Conservation (phyloP, 2,888 invertebrate genomes). For the Hemithea aestivaria region DNA sequence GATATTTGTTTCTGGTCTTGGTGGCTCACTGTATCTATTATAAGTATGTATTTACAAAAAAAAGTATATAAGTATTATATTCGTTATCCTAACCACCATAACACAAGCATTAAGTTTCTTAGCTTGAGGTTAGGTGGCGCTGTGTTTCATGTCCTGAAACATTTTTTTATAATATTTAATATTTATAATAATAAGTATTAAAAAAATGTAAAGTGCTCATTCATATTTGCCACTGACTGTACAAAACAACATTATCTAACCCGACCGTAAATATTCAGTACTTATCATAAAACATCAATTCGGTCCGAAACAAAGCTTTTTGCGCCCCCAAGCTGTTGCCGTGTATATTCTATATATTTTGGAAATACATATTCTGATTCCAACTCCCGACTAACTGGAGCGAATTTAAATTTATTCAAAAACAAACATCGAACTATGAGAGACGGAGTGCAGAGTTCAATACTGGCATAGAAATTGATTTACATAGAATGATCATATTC, state of each 20-base stretch:
- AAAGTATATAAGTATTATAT: no score
- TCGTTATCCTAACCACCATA: no score
- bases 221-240: not conserved
- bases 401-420: constrained; percentile 19
- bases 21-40: no score
- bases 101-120: no score
- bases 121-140: no score
- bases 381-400: constrained; percentile 7
- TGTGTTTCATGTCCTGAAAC: no score
- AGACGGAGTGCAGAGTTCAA: not conserved
- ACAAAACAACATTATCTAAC: not conserved
- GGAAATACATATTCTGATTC: constrained; percentile 5
- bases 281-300: constrained; percentile 1
- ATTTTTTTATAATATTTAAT: no score
- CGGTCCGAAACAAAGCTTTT: constrained; percentile 7
- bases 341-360: constrained; percentile 1
- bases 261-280: constrained; percentile 2
- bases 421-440: constrained; percentile 12
- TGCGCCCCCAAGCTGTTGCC: constrained; percentile 9
- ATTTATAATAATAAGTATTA: no score
- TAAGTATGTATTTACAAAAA: no score
- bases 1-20: no score
- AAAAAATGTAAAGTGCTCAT: no score
- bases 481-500: not conserved
- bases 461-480: not conserved